Percentiles rank a stretch among this genome's conserved stretches.
Conservation (phyloP, 2,797 vertebrate species). For the Prionace glauca region DNA sequence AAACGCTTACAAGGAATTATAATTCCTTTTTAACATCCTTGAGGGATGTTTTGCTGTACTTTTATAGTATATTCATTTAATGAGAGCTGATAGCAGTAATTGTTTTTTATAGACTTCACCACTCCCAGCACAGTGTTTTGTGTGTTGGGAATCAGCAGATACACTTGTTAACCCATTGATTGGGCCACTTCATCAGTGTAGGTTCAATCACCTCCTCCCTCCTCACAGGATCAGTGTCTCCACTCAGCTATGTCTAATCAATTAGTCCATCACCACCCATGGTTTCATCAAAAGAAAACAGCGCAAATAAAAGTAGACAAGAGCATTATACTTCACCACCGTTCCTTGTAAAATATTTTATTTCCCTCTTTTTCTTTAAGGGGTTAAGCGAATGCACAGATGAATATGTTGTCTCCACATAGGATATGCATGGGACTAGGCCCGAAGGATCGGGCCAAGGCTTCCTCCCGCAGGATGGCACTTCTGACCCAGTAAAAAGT, state of each 20-base stretch:
- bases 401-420: background rate
- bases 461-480: background rate
- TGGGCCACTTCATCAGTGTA: background rate
- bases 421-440: background rate
- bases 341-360: background rate
- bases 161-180: background rate
- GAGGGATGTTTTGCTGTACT: background rate
- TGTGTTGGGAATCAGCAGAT: background rate
- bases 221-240: background rate
- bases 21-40: background rate
- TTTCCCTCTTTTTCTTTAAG: background rate
- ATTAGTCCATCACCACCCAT: background rate
- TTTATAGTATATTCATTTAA: background rate
- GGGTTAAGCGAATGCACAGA: background rate
- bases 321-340: background rate
- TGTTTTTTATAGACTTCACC: background rate
- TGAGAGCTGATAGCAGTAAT: background rate
- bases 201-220: background rate
- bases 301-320: background rate
- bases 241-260: background rate
- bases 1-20: background rate
- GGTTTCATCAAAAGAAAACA: background rate
- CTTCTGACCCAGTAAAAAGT: background rate
- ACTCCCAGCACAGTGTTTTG: background rate
- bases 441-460: background rate